phyloP scores from a whole-genome alignment of 2,888 invertebrate genomes.

The Acrobasis repandana region DNA sequence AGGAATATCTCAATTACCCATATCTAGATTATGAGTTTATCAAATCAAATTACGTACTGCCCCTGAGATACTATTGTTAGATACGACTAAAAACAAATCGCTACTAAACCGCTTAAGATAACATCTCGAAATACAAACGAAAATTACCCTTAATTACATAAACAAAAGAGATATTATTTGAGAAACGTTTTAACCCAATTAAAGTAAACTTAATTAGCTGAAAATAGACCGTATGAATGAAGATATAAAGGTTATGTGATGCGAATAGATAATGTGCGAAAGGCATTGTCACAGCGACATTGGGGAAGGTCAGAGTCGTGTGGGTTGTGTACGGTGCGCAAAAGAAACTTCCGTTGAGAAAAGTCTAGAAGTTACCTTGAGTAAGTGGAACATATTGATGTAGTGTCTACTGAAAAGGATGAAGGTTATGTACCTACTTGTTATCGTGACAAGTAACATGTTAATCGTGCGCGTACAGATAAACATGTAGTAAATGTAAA shows the following conservation, averaged over 20 bases:
- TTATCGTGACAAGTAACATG: conserved; percentile 8
- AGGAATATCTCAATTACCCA: neutral
- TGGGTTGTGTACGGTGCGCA: conserved; percentile 41
- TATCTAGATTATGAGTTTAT: conserved; percentile 1
- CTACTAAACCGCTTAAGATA: conserved; percentile 12
- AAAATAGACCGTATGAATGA: neutral
- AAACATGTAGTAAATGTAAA: neutral
- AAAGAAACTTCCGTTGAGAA: conserved; percentile 25
- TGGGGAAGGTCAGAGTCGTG: conserved; percentile 48
- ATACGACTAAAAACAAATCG: conserved; percentile 5
- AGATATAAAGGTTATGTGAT: neutral
- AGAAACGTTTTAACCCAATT: neutral
- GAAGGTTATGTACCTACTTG: conserved; percentile 11
- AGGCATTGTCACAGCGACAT: conserved; percentile 48
- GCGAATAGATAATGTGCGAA: conserved; percentile 25
- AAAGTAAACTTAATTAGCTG: neutral
- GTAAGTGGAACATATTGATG: neutral
- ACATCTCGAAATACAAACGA: neutral
- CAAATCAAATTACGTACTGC: neutral
- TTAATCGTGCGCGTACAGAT: neutral
- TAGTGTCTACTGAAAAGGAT: neutral
- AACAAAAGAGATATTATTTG: neutral
- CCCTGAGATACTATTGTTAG: conserved; percentile 9
- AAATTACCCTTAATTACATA: conserved; percentile 11
- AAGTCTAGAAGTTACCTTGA: conserved; percentile 16